Percentiles rank a stretch among this genome's conserved stretches.
phyloP scores from a whole-genome alignment of 1,140 invertebrate species.

The Metopolophium dirhodum region DNA sequence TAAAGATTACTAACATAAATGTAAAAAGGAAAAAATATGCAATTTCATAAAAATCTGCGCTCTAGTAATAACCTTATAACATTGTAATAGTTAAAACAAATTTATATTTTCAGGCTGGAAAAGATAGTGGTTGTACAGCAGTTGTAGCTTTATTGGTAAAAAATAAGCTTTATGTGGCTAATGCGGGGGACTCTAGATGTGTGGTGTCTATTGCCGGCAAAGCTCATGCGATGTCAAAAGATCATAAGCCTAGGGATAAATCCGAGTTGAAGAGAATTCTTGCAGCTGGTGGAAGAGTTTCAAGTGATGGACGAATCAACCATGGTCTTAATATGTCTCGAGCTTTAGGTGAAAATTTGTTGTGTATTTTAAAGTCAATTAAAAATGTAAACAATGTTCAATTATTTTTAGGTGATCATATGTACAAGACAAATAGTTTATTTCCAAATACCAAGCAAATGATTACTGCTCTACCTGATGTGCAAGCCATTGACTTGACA shows the following conservation, averaged over 20 bases:
- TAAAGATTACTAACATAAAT: too few relatives aligned
- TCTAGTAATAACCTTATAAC: neutral
- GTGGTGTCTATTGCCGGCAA: conserved; percentile 87
- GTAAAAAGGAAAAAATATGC: too few relatives aligned
- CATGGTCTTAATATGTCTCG: conserved; percentile 95
- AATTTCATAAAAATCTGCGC: too few relatives aligned
- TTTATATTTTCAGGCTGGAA: conserved; percentile 72
- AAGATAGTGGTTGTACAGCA: conserved; percentile 94
- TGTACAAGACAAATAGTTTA: conserved; percentile 86
- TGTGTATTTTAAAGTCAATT: neutral
- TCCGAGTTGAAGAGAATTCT: conserved; percentile 83
- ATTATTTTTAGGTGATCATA: conserved; percentile 79
- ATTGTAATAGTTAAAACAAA: neutral
- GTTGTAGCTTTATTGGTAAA: conserved; percentile 88
- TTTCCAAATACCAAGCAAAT: conserved; percentile 80
- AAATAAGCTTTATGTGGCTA: conserved; percentile 77
- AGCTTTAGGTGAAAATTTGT: conserved; percentile 74
- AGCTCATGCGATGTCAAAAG: conserved; percentile 90
- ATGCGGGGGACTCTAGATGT: conserved; percentile 95
- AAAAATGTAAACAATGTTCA: neutral
- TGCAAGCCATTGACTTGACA: conserved; percentile 78
- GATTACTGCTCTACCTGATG: conserved; percentile 94
- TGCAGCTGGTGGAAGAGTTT: conserved; percentile 91
- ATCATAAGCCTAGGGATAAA: conserved; percentile 97
- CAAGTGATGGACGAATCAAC: conserved; percentile 91